Evolutionary conservation across 2,113 vertebrate genomes (phyloP).

Genomic region (Enhydra lutris): DNA sequence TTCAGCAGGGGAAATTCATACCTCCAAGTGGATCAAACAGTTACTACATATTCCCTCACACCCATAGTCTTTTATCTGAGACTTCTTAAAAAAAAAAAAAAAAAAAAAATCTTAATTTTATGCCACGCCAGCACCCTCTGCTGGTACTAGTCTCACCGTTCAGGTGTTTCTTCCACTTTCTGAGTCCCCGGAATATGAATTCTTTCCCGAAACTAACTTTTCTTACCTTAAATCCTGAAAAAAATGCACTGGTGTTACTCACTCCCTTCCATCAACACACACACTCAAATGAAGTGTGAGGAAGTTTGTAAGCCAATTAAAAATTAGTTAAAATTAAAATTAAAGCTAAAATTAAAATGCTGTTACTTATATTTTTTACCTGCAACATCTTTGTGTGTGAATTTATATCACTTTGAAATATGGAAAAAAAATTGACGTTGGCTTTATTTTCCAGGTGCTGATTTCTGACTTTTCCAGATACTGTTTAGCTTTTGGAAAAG

Average conservation of each 20-base stretch:
- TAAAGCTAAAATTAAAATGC: too few relatives aligned
- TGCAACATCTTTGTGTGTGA: neutral
- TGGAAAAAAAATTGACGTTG: neutral
- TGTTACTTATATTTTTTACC: neutral
- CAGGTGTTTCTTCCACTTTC: neutral
- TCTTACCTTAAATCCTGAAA: neutral
- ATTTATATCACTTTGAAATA: neutral
- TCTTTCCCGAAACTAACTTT: neutral
- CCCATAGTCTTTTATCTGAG: neutral
- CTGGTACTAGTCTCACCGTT: neutral
- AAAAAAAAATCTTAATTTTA: neutral
- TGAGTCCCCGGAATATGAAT: neutral
- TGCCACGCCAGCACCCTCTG: constrained; percentile 78
- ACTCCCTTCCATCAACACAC: neutral
- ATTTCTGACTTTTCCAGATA: neutral
- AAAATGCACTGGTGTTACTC: neutral
- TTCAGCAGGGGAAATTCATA: fast-evolving
- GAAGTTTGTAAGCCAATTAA: neutral
- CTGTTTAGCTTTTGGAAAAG: neutral
- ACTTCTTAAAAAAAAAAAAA: neutral
- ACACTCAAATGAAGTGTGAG: neutral
- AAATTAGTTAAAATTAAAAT: neutral
- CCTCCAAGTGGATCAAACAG: neutral
- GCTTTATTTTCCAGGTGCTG: neutral
- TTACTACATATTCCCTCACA: neutral